Base-by-base conservation (phyloP, 1,140 invertebrate genomes). In the Delia radicum region DNA sequence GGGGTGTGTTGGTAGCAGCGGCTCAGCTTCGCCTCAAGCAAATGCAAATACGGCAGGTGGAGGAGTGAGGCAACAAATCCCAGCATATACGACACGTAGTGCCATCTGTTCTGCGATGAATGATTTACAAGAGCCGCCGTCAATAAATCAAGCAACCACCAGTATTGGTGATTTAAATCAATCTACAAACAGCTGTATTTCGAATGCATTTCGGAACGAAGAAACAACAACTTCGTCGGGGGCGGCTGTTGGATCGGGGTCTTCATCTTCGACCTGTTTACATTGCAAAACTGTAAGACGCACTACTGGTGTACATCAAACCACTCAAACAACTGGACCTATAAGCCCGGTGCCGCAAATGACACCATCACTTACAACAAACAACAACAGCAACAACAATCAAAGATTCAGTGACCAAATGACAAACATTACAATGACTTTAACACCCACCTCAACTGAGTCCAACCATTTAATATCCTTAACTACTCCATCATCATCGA, bases 321-420 rank as follows among this genome's bases (percentile, higher is more conserved):
- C 85, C 10, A 86, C 85, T 2, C 85, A 86, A 73, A 86, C 85
- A 18, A 86, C 85, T n/a, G 85, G 85, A 0, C 85, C 85, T 0
- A 84, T 86, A 12, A 86, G 85, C 27, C 85, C 85, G 4, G 79
- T 86, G 29, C 85, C 85, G 21, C 65, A 69, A 75, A 82, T 10
- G 21, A 73, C 65, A 27, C 61, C 69, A 21, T 7, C 21, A 24
- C 31, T 46, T 3, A 55, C 46, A 7, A 55, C 46, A 18, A 55
- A 18, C 74, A 42, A 18, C 26, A 28, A 28, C 27, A n/a, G n/a
- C n/a, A 67, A 18, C 55, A 27, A 8, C 18, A 65, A 69, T 69
- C 65, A 69, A 69, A 8, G 65, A 33, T 69, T 33, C 10, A 33
- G 18, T 33, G 29, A 24, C 26, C 69, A 18, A 12, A 28, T 63